Percentiles rank a stretch among this genome's conserved stretches.
Evolutionary conservation across 30 jellyfish, hydroid and myxozoan species (phyloP).

Genomic region (Clytia hemisphaerica): DNA sequence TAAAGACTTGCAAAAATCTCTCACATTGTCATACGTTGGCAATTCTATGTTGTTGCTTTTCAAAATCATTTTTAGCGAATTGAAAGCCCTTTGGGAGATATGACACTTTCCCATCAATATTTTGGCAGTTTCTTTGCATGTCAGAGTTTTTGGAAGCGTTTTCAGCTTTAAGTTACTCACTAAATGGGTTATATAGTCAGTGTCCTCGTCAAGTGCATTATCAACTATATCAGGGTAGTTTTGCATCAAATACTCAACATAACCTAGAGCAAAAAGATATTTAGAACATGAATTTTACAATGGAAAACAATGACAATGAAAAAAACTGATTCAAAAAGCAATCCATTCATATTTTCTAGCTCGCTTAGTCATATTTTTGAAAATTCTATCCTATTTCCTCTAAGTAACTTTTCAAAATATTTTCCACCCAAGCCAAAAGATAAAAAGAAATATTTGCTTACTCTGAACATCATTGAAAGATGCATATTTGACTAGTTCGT

Average conservation of each 20-base stretch:
- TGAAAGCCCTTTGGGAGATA: constrained; percentile 21
- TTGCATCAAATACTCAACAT: not conserved
- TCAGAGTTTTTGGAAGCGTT: too few species aligned
- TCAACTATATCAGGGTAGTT: not conserved
- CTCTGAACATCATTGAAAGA: constrained; percentile 10
- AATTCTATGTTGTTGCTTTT: not conserved
- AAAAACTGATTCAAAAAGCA: too few species aligned
- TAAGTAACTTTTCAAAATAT: too few species aligned
- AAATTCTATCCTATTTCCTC: too few species aligned
- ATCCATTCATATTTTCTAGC: too few species aligned
- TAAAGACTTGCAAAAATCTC: constrained; percentile 1
- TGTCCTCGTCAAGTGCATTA: not conserved
- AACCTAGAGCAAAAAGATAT: not conserved
- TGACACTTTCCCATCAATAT: constrained; percentile 23
- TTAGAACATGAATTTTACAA: too few species aligned
- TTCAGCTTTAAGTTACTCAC: too few species aligned
- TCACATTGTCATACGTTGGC: constrained; percentile 1
- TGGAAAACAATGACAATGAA: too few species aligned
- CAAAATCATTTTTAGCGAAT: not conserved
- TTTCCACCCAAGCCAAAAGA: too few species aligned
- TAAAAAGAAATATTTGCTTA: not conserved
- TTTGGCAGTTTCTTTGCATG: constrained; percentile 20
- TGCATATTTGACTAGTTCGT: not conserved
- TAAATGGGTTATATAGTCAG: not conserved
- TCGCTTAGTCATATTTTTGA: too few species aligned